phyloP scores from a whole-genome alignment of 2,797 vertebrate species.

The Sebastes elongatus region DNA sequence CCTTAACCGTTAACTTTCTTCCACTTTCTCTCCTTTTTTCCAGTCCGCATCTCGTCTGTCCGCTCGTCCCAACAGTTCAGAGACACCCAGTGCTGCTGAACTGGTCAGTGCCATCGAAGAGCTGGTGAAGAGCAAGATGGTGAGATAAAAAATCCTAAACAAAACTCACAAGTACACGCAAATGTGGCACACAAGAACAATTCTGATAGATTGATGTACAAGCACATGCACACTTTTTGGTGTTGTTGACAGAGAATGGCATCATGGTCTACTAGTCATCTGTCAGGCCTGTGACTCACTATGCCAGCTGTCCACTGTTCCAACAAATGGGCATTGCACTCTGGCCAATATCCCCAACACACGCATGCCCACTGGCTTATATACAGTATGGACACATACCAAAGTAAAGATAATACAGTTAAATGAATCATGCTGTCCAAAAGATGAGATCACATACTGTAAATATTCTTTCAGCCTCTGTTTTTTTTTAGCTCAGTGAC shows the following conservation, averaged over 20 bases:
- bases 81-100: conserved; percentile 96
- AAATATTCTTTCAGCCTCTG: not conserved
- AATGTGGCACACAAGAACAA: conserved; percentile 35
- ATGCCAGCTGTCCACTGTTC: conserved; percentile 69
- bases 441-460: not conserved
- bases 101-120: conserved; percentile 98
- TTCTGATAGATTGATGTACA: conserved; percentile 9
- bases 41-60: conserved; percentile 91
- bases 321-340: conserved; percentile 46
- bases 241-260: conserved; percentile 60
- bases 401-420: not conserved
- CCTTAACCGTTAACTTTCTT: not conserved
- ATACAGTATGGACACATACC: not conserved
- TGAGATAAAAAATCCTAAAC: conserved; percentile 74
- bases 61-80: conserved; percentile 92
- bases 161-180: conserved; percentile 35
- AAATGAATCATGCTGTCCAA: not conserved
- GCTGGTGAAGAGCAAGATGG: conserved; percentile 99
- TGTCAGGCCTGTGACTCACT: conserved; percentile 68
- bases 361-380: conserved; percentile 18
- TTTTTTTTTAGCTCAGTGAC: not conserved
- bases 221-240: conserved; percentile 1
- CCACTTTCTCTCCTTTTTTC: conserved; percentile 36
- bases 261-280: conserved; percentile 62
- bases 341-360: conserved; percentile 18